Evolutionary conservation across 2,797 vertebrate genomes (phyloP).

Genomic region (Leuciscus waleckii): DNA sequence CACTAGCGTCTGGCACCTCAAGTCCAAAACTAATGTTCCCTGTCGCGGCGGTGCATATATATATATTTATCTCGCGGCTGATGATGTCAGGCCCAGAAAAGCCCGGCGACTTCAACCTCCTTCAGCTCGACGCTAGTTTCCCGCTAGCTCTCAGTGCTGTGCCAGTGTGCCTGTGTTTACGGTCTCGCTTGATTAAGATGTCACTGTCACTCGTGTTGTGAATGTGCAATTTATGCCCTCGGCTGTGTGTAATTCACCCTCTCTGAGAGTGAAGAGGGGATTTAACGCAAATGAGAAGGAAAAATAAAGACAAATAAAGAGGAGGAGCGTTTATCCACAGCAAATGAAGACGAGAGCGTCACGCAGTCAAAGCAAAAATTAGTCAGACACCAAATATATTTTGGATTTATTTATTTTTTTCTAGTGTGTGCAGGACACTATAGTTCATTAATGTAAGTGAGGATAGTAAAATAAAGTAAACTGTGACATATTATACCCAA

Average conservation of each 20-base stretch:
- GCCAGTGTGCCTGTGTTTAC: not conserved
- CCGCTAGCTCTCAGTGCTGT: slow-evolving; percentile 47
- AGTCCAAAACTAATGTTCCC: slow-evolving; percentile 4
- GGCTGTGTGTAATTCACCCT: not conserved
- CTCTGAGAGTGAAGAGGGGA: not conserved
- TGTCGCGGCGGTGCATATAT: not conserved
- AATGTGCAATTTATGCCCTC: slow-evolving; percentile 27
- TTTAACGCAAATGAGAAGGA: slow-evolving; percentile 23
- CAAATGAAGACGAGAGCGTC: slow-evolving; percentile 19
- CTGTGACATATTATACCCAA: too few species aligned
- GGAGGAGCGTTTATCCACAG: slow-evolving; percentile 31
- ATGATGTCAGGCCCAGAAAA: not conserved
- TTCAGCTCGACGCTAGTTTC: slow-evolving; percentile 47
- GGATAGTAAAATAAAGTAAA: too few species aligned
- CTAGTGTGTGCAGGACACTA: too few species aligned
- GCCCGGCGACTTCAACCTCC: slow-evolving; percentile 47
- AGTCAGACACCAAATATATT: too few species aligned
- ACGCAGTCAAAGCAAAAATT: not conserved
- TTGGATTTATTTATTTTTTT: too few species aligned
- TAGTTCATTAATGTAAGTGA: too few species aligned
- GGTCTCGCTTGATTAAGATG: slow-evolving; percentile 67
- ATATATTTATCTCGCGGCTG: not conserved
- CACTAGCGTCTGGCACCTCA: not conserved
- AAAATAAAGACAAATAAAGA: slow-evolving; percentile 36
- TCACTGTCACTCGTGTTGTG: slow-evolving; percentile 60